Evolutionary conservation across 2,888 invertebrate species (phyloP), one percentile per base, ranked within the genome.

Genomic region (Campaea margaritaria): DNA sequence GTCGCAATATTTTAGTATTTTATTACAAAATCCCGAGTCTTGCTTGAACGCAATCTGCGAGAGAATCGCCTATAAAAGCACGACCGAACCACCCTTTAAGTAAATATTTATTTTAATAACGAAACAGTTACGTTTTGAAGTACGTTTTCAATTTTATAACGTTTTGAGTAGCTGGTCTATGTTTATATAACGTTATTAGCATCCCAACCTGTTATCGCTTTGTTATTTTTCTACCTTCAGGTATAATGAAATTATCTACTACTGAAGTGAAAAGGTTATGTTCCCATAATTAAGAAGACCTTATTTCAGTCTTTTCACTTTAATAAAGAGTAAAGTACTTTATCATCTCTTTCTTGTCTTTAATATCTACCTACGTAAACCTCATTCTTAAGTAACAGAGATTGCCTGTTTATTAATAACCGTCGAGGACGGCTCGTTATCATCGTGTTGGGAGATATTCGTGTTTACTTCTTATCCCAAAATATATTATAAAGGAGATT

Each of bases 81-180:
- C 66, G 58, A 68, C 70, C 68, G 64, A 69, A 70, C 69, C 73
- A 73, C 72, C 69, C 68, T 68, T 73, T 69, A 66, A 65, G 68
- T 65, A 74, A 78, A 77, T 73, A 78, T 77, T 77, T 73, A 72
- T 73, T 68, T 70, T 73, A 69, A 73, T 66, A 73, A 65, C 62
- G 56, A 71, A 75, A 69, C 68, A 67, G 67, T 73, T 72, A 69
- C 62, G 59, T 65, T 61, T 65, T 62, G 53, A 62, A 70, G 54
- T 60, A 51, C 39, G 27, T 62, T 65, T 67, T 56, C 59, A 65
- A 64, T 62, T 67, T 69, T 58, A 62, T 58, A 62, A 45, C 54
- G 44, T 53, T 64, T 60, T 15, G 39, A 58, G 41, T 13, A 44
- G 54, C 45, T 47, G 54, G 45, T 50, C 51, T 36, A 12, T 57